Conservation (phyloP, 2,888 invertebrate species). For the Pristionchus maxplancki region DNA sequence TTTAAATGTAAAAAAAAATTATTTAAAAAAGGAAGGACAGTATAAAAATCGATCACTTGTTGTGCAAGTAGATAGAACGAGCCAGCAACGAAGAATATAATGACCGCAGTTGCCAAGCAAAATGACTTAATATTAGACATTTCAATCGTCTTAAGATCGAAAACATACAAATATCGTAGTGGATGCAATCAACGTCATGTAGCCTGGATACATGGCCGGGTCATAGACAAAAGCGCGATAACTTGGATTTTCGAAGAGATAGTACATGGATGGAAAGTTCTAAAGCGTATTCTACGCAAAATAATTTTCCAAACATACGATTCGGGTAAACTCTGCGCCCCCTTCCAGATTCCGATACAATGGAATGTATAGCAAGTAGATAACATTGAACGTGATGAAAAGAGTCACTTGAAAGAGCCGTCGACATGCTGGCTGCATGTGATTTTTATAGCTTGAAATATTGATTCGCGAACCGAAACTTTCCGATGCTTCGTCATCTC, state of each 20-base stretch:
- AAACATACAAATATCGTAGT: not conserved
- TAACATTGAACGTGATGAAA: not conserved
- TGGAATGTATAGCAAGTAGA: not conserved
- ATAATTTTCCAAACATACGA: not conserved
- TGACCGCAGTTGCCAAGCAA: too few relatives aligned
- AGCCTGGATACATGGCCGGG: not conserved
- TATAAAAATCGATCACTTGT: too few relatives aligned
- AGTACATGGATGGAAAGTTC: not conserved
- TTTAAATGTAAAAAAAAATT: too few relatives aligned
- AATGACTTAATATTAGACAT: too few relatives aligned
- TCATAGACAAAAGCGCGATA: not conserved
- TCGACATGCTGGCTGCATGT: too few relatives aligned
- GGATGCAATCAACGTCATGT: not conserved
- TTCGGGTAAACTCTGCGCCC: not conserved
- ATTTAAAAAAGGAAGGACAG: too few relatives aligned
- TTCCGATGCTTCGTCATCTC: not conserved
- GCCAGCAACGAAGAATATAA: too few relatives aligned
- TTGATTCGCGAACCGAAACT: not conserved
- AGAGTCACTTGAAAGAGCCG: not conserved
- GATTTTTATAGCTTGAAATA: not conserved
- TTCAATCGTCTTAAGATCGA: not conserved
- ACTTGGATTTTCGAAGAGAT: not conserved
- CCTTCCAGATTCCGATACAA: not conserved
- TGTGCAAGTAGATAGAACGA: too few relatives aligned
- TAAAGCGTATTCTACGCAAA: too few relatives aligned